Evolutionary conservation across 2,113 vertebrate species (phyloP).

Genomic region (Oryzias melastigma): DNA sequence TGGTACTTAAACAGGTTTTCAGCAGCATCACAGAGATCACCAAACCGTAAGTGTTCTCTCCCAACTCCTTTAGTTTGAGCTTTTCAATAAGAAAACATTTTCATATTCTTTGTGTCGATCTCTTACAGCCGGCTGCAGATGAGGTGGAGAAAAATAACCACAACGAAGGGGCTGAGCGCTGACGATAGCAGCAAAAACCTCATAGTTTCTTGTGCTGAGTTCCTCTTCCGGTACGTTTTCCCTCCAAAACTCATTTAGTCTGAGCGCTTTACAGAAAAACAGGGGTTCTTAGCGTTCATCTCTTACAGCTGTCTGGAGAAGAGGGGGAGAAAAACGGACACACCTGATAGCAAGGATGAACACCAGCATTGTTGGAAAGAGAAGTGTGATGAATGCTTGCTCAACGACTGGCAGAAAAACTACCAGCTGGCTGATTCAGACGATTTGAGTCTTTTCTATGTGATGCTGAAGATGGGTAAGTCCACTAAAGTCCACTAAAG

Average conservation of each 20-base stretch:
- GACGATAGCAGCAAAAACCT: too few relatives aligned
- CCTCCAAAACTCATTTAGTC: too few relatives aligned
- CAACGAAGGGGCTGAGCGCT: constrained; percentile 57
- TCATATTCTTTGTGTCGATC: too few relatives aligned
- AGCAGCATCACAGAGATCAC: constrained; percentile 87
- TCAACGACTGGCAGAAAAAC: constrained; percentile 80
- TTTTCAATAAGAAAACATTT: too few relatives aligned
- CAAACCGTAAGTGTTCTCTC: constrained; percentile 80
- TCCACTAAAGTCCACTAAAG: constrained; percentile 25
- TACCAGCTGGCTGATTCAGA: constrained; percentile 79
- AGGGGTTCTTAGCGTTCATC: too few relatives aligned
- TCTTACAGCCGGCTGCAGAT: constrained; percentile 75
- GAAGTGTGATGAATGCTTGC: constrained; percentile 68
- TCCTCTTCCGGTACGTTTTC: too few relatives aligned
- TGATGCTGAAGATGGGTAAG: constrained; percentile 94
- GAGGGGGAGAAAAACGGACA: too few relatives aligned
- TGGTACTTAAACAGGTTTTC: constrained; percentile 91
- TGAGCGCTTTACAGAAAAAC: too few relatives aligned
- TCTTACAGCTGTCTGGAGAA: too few relatives aligned
- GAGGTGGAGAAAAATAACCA: neutral
- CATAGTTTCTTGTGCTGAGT: too few relatives aligned
- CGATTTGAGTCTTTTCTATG: constrained; percentile 87
- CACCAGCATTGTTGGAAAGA: too few relatives aligned
- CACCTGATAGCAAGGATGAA: too few relatives aligned
- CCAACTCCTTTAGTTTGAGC: neutral